Evolutionary conservation across 2,113 vertebrate species (phyloP).

Genomic region (Numenius arquata): DNA sequence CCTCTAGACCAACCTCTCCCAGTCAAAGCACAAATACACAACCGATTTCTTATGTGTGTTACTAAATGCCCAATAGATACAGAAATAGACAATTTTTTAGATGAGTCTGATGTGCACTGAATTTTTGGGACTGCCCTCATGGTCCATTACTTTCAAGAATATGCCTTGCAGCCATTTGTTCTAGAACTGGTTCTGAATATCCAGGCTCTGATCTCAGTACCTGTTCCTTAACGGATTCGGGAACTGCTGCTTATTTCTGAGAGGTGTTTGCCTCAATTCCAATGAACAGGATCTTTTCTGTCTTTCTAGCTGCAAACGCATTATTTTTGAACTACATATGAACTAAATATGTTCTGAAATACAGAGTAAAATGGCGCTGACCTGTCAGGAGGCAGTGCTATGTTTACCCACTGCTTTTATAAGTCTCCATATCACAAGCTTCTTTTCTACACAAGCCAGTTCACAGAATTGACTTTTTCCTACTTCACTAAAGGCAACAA

Average conservation of each 20-base stretch:
- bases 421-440: neutral
- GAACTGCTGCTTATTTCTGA: neutral
- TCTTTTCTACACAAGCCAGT: neutral
- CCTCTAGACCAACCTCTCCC: neutral
- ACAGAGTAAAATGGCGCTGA: neutral
- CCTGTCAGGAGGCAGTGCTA: neutral
- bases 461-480: neutral
- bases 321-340: neutral
- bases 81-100: neutral
- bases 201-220: neutral
- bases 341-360: neutral
- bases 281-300: neutral
- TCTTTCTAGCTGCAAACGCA: neutral
- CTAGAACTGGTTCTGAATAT: neutral
- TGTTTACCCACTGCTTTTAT: neutral
- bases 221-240: neutral
- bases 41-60: neutral
- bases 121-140: neutral
- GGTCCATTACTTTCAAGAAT: neutral
- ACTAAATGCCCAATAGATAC: neutral
- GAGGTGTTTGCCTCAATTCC: neutral
- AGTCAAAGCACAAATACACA: neutral
- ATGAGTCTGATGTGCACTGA: neutral
- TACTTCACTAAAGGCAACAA: neutral
- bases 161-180: neutral